Percentiles rank a stretch among this genome's conserved stretches.
phyloP scores from a whole-genome alignment of 2,113 vertebrate genomes.

The Saiga tatarica region DNA sequence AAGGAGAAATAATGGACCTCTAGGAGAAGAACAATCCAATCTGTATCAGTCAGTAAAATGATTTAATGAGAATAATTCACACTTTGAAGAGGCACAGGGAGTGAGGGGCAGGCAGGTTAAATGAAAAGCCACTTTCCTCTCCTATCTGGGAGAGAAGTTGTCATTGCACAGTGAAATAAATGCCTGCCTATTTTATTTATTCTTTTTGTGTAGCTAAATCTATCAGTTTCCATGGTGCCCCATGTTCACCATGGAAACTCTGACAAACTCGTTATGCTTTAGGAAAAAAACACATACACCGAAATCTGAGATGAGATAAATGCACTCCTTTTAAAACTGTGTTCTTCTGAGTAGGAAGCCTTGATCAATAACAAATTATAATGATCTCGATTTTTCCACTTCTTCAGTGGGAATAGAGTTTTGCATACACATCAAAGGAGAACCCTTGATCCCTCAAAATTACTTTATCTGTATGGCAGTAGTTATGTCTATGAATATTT shows the following conservation, averaged over 20 bases:
- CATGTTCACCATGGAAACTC: slow-evolving; percentile 77
- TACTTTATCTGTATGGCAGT: not conserved
- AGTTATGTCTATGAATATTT: not conserved
- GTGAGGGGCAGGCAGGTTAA: not conserved
- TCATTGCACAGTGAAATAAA: slow-evolving; percentile 62
- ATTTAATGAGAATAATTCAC: not conserved
- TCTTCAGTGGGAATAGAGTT: slow-evolving; percentile 27
- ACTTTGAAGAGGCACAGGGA: not conserved
- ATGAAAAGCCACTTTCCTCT: slow-evolving; percentile 35
- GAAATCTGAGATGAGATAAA: slow-evolving; percentile 66
- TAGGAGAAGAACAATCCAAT: not conserved
- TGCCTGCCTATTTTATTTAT: slow-evolving; percentile 78
- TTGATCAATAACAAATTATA: slow-evolving; percentile 45
- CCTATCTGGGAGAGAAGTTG: slow-evolving; percentile 39
- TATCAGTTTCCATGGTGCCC: slow-evolving; percentile 78
- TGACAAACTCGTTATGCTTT: slow-evolving; percentile 76
- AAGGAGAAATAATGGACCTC: not conserved
- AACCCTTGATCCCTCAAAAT: not conserved
- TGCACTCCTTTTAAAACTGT: slow-evolving; percentile 60
- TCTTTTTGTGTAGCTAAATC: slow-evolving; percentile 77
- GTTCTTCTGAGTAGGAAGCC: slow-evolving; percentile 54
- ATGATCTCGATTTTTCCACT: slow-evolving; percentile 46
- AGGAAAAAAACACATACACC: slow-evolving; percentile 43
- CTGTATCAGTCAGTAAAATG: not conserved
- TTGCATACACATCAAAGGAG: not conserved